These are phyloP conservation scores for Callopanchax toddi DNA, from an alignment of 2,113 vertebrate species.

Conservation along the genomic window DNA sequence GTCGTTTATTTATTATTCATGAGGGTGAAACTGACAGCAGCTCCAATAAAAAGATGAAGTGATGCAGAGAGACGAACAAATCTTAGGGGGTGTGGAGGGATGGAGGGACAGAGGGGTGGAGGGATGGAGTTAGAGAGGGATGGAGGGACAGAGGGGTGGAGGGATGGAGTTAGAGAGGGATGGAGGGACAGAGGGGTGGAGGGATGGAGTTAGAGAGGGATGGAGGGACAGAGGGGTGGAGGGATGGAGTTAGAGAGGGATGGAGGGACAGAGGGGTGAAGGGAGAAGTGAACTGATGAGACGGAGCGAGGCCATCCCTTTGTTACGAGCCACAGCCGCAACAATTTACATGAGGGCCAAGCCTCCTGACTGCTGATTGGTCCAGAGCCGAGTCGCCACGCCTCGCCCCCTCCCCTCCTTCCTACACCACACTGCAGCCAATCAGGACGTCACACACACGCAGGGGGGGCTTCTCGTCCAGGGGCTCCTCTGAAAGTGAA, in stretches of 20 bases:
- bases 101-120: too few relatives aligned
- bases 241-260: too few relatives aligned
- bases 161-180: too few relatives aligned
- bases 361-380: constrained; percentile 66
- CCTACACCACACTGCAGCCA: constrained; percentile 45
- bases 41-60: background rate
- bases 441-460: constrained; percentile 41
- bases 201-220: too few relatives aligned
- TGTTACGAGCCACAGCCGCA: constrained; percentile 72
- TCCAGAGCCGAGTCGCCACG: constrained; percentile 26
- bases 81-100: too few relatives aligned
- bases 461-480: background rate
- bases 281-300: background rate
- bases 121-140: too few relatives aligned
- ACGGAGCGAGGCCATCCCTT: constrained; percentile 52
- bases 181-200: too few relatives aligned
- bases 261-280: too few relatives aligned
- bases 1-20: constrained; percentile 4
- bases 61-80: constrained; percentile 1
- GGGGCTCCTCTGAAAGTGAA: constrained; percentile 19
- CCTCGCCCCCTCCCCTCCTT: constrained; percentile 20
- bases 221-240: too few relatives aligned
- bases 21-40: background rate
- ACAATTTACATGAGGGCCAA: constrained; percentile 76
- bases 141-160: too few relatives aligned